Percentiles rank a stretch among this genome's conserved stretches.
Conservation (phyloP, 2,113 vertebrate genomes). For the Gnathonemus longibarbis region DNA sequence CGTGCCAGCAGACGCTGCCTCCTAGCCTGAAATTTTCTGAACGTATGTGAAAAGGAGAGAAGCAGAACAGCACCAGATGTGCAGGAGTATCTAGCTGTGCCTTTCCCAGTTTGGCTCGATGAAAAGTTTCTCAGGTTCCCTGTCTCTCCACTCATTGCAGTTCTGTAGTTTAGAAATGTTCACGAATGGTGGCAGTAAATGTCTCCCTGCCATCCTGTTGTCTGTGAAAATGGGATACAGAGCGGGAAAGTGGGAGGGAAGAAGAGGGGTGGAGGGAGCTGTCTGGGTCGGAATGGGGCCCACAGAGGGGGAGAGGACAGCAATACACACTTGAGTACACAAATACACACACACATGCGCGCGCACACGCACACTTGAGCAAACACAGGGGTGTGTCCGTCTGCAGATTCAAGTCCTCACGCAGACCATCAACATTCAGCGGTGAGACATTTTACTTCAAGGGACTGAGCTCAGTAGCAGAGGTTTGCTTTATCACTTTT, state of each 20-base stretch:
- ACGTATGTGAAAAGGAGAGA: background rate
- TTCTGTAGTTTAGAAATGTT: background rate
- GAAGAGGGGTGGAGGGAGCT: background rate
- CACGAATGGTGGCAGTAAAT: background rate
- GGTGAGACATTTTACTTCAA: background rate
- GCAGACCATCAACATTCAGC: constrained; percentile 6
- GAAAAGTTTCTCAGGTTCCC: background rate
- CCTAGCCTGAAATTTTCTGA: background rate
- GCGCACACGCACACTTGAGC: constrained; percentile 12
- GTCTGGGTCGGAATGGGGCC: constrained; percentile 24
- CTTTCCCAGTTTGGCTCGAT: background rate
- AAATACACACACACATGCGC: constrained; percentile 4
- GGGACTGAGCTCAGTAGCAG: background rate
- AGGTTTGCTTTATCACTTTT: background rate
- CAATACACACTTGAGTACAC: constrained; percentile 17
- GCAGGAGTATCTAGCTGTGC: background rate
- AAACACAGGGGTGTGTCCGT: constrained; percentile 21
- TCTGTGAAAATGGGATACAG: constrained; percentile 5
- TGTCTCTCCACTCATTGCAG: background rate
- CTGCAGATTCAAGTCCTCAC: constrained; percentile 16
- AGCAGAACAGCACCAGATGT: background rate
- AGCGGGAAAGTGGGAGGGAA: background rate
- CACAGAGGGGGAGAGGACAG: constrained; percentile 13
- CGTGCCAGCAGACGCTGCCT: background rate
- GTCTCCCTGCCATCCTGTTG: constrained; percentile 13